Evolutionary conservation across 2,888 invertebrate genomes (phyloP).

Genomic region (Agrotis puta): DNA sequence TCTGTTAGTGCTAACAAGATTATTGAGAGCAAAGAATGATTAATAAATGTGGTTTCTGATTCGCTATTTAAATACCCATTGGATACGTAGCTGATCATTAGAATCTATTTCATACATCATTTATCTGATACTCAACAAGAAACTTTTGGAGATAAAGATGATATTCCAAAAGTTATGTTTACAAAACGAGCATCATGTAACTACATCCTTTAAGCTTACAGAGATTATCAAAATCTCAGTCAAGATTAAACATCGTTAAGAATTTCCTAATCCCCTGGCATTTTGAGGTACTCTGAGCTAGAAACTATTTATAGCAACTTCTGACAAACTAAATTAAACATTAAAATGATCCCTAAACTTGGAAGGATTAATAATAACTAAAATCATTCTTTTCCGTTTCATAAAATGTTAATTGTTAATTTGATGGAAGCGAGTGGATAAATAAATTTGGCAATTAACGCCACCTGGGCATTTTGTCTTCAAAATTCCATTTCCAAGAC

Average conservation of each 20-base stretch:
- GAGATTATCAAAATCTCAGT: constrained; percentile 30
- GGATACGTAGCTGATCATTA: too few relatives aligned
- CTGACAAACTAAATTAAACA: constrained; percentile 18
- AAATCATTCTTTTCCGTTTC: constrained; percentile 12
- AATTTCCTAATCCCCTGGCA: constrained; percentile 7
- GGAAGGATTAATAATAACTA: constrained; percentile 23
- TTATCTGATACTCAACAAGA: constrained; percentile 9
- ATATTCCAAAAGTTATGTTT: constrained; percentile 1
- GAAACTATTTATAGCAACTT: constrained; percentile 3
- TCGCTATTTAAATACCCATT: not conserved
- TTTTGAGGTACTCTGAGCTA: not conserved
- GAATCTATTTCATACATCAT: not conserved
- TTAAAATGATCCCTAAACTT: not conserved
- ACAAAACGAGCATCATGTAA: not conserved
- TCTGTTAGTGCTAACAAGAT: constrained; percentile 28
- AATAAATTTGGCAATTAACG: constrained; percentile 54
- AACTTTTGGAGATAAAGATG: not conserved
- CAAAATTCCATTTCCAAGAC: constrained; percentile 39
- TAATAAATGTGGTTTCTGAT: constrained; percentile 3
- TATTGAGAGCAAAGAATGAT: constrained; percentile 31
- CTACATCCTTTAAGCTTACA: constrained; percentile 18
- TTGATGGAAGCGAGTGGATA: constrained; percentile 39
- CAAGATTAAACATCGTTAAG: constrained; percentile 23
- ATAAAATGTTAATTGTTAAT: constrained; percentile 37
- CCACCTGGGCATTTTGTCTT: constrained; percentile 40